These are phyloP conservation scores for Rattus rattus DNA, from an alignment of 2,113 vertebrate species.

Conservation along the genomic window DNA sequence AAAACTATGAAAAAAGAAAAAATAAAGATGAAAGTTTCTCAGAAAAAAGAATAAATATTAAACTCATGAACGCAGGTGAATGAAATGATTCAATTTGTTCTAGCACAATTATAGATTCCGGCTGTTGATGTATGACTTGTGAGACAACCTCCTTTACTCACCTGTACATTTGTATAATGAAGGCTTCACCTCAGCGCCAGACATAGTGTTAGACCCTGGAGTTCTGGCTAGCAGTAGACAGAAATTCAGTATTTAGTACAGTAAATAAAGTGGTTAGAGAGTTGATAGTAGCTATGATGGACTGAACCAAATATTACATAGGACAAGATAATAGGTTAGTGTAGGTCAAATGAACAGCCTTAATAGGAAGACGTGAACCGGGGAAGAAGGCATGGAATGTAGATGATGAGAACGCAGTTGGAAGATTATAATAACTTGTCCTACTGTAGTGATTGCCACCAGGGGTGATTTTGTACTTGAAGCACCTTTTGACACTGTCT, in stretches of 20 bases:
- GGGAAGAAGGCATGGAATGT: too few relatives aligned
- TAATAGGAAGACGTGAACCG: not conserved
- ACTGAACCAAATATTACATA: not conserved
- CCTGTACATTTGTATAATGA: not conserved
- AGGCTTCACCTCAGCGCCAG: not conserved
- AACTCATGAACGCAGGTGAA: not conserved
- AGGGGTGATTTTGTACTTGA: not conserved
- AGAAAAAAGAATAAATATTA: not conserved
- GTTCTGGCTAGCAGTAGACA: not conserved
- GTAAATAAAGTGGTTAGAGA: not conserved
- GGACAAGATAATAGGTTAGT: not conserved
- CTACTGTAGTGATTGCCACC: not conserved
- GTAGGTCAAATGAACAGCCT: not conserved
- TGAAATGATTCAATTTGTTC: constrained; percentile 17
- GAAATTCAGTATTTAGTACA: not conserved
- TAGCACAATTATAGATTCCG: not conserved
- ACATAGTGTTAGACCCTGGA: not conserved
- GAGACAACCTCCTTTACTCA: not conserved
- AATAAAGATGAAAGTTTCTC: too few relatives aligned
- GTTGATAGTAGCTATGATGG: not conserved
- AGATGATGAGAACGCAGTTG: rapidly evolving
- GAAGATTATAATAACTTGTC: not conserved
- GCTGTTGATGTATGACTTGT: not conserved
- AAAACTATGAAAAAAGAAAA: too few relatives aligned
- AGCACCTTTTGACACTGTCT: not conserved